These are phyloP conservation scores for Tetragonula clypearis DNA, from an alignment of 1,140 invertebrate genomes.

Conservation along the genomic window DNA sequence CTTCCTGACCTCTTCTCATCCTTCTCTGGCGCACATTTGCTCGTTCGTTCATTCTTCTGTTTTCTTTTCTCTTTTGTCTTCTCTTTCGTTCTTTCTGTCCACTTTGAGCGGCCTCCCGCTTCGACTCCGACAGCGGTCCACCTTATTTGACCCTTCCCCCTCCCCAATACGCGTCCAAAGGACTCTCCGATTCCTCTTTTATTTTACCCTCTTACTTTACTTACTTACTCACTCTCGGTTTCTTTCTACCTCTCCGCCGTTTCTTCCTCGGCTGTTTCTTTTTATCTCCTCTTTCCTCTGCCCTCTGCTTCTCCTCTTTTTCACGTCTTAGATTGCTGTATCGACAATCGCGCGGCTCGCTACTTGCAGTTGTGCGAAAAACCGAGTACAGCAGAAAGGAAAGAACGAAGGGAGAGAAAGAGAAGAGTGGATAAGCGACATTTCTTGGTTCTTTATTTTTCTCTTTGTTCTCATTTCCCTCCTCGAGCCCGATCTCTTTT, in stretches of 20 bases:
- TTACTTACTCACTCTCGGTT: slow-evolving; percentile 60
- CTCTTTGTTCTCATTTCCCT: not conserved
- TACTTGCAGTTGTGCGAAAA: slow-evolving; percentile 48
- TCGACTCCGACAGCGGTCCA: slow-evolving; percentile 55
- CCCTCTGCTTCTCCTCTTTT: slow-evolving; percentile 20
- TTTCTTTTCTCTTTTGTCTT: slow-evolving; percentile 54
- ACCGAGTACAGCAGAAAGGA: slow-evolving; percentile 23
- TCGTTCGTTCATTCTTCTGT: slow-evolving; percentile 38
- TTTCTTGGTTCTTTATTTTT: not conserved
- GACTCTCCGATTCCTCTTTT: slow-evolving; percentile 58
- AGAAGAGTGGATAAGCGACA: slow-evolving; percentile 1
- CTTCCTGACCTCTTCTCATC: slow-evolving; percentile 9
- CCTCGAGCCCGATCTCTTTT: not conserved
- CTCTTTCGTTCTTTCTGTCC: slow-evolving; percentile 53
- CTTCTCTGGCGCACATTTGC: slow-evolving; percentile 14
- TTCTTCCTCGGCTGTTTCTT: slow-evolving; percentile 34
- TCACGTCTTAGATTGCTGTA: slow-evolving; percentile 39
- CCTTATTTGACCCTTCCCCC: slow-evolving; percentile 46
- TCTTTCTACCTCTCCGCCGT: slow-evolving; percentile 45
- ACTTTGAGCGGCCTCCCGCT: slow-evolving; percentile 55
- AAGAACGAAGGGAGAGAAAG: slow-evolving; percentile 26
- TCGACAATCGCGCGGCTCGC: slow-evolving; percentile 38
- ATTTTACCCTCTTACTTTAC: slow-evolving; percentile 55
- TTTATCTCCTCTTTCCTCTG: slow-evolving; percentile 15
- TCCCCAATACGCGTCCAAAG: slow-evolving; percentile 34